Conservation (phyloP, 2,888 invertebrate genomes). For the Lithophane leautieri region DNA sequence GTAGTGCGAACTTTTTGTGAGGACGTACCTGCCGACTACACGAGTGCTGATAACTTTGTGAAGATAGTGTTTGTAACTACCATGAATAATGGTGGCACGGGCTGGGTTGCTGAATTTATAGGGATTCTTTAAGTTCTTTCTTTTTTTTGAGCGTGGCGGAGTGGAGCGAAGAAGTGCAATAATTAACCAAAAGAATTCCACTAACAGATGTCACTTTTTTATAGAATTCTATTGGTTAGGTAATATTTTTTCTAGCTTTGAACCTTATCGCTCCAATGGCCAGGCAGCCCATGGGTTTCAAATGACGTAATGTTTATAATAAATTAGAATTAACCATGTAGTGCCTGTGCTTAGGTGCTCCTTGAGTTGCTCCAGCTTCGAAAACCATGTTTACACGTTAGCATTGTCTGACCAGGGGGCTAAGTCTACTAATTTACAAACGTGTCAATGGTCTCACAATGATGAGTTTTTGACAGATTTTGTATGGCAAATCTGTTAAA, state of each 20-base stretch:
- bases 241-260: background rate
- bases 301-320: background rate
- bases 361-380: background rate
- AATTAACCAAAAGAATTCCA: background rate
- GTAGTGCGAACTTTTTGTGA: conserved; percentile 85
- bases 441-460: too few species aligned
- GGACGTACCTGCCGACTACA: conserved; percentile 91
- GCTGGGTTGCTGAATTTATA: conserved; percentile 91
- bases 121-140: conserved; percentile 52
- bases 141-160: background rate
- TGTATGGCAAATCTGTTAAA: too few species aligned
- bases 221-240: background rate
- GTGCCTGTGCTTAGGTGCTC: background rate
- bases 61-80: conserved; percentile 92
- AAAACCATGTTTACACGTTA: background rate
- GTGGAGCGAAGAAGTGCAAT: background rate
- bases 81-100: conserved; percentile 93
- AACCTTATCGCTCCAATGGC: background rate
- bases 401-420: background rate
- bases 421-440: too few species aligned
- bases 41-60: conserved; percentile 89
- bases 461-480: too few species aligned
- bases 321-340: background rate
- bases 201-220: background rate
- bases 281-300: background rate